A percentile compares a stretch with the other conserved stretches of the same genome.
These are phyloP conservation scores for Embidobia sp. DNA, from an alignment of 2,888 invertebrate species.

Conservation along the genomic window DNA sequence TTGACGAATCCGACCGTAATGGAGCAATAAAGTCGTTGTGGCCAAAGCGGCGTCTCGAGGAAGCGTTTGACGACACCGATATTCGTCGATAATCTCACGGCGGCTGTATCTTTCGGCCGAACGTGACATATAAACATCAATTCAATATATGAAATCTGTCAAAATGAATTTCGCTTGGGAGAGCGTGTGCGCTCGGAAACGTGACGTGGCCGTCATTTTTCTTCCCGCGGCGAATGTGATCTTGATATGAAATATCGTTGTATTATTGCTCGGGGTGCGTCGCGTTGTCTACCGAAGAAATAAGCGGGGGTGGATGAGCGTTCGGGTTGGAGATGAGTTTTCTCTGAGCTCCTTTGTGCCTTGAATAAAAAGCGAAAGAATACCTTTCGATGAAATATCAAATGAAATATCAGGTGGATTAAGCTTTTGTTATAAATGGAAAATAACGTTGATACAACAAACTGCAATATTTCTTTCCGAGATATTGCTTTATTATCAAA, in stretches of 20 bases:
- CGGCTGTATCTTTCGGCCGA: constrained; percentile 76
- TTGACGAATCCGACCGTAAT: constrained; percentile 25
- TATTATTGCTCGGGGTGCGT: constrained; percentile 75
- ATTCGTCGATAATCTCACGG: constrained; percentile 68
- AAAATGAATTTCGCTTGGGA: constrained; percentile 79
- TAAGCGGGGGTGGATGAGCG: constrained; percentile 60
- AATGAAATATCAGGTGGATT: constrained; percentile 60
- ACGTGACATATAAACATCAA: constrained; percentile 80
- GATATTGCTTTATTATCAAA: constrained; percentile 10
- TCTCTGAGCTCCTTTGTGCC: constrained; percentile 60
- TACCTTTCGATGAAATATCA: constrained; percentile 63
- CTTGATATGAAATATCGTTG: constrained; percentile 80
- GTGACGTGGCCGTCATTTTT: constrained; percentile 77
- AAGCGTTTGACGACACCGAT: constrained; percentile 29
- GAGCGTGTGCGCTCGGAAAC: constrained; percentile 67
- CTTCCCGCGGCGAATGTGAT: constrained; percentile 77
- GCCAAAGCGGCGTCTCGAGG: constrained; percentile 2
- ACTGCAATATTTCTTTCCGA: constrained; percentile 21
- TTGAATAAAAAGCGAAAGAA: constrained; percentile 65
- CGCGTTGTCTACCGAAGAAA: constrained; percentile 66
- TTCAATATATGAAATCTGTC: constrained; percentile 81
- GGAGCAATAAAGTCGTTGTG: constrained; percentile 28
- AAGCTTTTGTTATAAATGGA: constrained; percentile 52
- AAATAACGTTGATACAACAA: constrained; percentile 37
- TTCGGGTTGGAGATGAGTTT: constrained; percentile 64